Percentiles rank a stretch among this genome's conserved stretches.
phyloP scores from a whole-genome alignment of 2,888 invertebrate genomes.

The Drosophila mayaguana region DNA sequence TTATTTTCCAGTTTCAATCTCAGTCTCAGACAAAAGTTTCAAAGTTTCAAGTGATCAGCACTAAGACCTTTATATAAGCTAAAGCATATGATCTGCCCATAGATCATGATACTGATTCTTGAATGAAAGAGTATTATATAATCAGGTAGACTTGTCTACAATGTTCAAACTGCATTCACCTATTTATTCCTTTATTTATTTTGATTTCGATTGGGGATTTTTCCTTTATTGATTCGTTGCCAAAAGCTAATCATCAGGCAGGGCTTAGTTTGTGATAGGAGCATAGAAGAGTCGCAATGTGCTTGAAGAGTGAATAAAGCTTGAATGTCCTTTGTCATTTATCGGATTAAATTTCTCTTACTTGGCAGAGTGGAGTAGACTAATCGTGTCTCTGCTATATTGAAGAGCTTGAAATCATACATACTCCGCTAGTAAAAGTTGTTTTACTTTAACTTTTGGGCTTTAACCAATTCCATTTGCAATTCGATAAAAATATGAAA shows the following conservation, averaged over 20 bases:
- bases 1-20: too few species aligned
- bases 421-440: background rate
- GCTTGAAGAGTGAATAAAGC: too few species aligned
- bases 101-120: too few species aligned
- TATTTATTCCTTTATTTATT: background rate
- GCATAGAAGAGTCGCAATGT: slow-evolving; percentile 5
- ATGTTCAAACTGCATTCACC: too few species aligned
- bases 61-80: too few species aligned
- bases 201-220: slow-evolving; percentile 1
- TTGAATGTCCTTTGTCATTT: too few species aligned
- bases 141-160: background rate
- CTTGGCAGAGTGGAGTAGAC: too few species aligned
- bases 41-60: too few species aligned
- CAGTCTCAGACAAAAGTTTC: too few species aligned
- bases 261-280: slow-evolving; percentile 1
- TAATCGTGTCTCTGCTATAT: too few species aligned
- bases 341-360: too few species aligned
- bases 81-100: too few species aligned
- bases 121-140: background rate
- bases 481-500: background rate
- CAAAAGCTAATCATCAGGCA: slow-evolving; percentile 10
- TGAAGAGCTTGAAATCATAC: background rate
- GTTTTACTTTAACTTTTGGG: background rate
- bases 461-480: background rate
- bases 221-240: background rate